Percentiles rank a stretch among this genome's conserved stretches.
These are phyloP conservation scores for Thomomys bottae DNA, from an alignment of 2,113 vertebrate species.

Conservation along the genomic window DNA sequence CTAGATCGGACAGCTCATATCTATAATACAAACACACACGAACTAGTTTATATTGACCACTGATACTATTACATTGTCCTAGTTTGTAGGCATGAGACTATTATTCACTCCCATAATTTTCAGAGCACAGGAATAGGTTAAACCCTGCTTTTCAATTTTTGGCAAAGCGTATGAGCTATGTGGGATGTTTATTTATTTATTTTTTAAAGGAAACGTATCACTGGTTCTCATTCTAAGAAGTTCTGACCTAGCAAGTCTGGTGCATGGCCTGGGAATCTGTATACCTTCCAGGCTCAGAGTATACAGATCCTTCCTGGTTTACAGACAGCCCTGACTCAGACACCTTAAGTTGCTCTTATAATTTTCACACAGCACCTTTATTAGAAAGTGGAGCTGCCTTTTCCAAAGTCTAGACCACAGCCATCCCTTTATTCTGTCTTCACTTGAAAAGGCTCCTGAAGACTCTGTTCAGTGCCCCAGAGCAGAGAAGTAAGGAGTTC, in stretches of 20 bases:
- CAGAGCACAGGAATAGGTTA: not conserved
- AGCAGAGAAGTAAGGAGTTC: not conserved
- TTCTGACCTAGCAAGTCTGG: not conserved
- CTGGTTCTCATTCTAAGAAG: not conserved
- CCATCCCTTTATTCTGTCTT: not conserved
- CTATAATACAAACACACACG: not conserved
- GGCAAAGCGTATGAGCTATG: not conserved
- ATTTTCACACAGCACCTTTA: not conserved
- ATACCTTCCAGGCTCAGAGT: not conserved
- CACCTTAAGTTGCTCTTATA: not conserved
- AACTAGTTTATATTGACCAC: not conserved
- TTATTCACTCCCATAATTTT: not conserved
- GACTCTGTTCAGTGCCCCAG: not conserved
- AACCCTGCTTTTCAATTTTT: not conserved
- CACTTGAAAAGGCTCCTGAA: not conserved
- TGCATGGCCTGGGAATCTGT: not conserved
- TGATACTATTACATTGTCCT: not conserved
- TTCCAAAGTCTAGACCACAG: not conserved
- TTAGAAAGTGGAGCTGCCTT: not conserved
- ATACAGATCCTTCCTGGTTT: not conserved
- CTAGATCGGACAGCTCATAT: not conserved
- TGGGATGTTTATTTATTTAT: not conserved
- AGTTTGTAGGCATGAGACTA: not conserved
- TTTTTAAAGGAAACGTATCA: not conserved
- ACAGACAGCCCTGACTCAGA: not conserved